Evolutionary conservation across 2,888 invertebrate species (phyloP).

Genomic region (Polyommatus iphigenia): DNA sequence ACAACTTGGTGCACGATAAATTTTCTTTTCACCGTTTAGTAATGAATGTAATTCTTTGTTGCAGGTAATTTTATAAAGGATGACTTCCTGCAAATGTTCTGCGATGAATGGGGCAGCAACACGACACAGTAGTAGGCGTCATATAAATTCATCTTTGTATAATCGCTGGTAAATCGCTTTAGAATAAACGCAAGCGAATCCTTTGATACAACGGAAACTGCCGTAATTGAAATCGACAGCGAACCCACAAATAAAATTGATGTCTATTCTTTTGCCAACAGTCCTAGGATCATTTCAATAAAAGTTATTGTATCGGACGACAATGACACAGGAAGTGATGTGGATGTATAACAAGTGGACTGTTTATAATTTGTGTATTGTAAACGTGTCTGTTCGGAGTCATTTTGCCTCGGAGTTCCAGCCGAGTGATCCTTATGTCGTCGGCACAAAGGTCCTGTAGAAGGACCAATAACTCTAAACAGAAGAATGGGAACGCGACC

Average conservation of each 20-base stretch:
- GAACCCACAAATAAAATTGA: conserved; percentile 69
- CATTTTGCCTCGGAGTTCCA: not conserved
- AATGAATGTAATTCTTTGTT: conserved; percentile 55
- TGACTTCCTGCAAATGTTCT: conserved; percentile 38
- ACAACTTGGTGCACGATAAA: conserved; percentile 5
- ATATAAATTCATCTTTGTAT: conserved; percentile 60
- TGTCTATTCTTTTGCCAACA: conserved; percentile 63
- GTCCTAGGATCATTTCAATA: conserved; percentile 76
- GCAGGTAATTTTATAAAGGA: conserved; percentile 62
- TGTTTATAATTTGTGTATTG: conserved; percentile 80
- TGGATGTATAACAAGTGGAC: conserved; percentile 76
- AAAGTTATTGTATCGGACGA: conserved; percentile 78
- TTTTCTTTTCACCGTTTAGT: conserved; percentile 41
- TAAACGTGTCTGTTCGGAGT: conserved; percentile 46
- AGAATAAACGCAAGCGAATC: conserved; percentile 58
- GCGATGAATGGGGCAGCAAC: conserved; percentile 48
- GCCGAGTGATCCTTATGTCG: not conserved
- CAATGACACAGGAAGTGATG: conserved; percentile 78
- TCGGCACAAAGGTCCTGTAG: not conserved
- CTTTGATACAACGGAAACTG: conserved; percentile 70
- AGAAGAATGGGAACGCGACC: conserved; percentile 64
- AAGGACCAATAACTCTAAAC: not conserved
- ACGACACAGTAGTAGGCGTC: conserved; percentile 38
- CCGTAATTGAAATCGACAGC: conserved; percentile 65
- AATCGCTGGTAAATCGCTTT: conserved; percentile 47